These are phyloP conservation scores for Saccostrea cuccullata DNA, from an alignment of 1,140 invertebrate species.

Conservation along the genomic window DNA sequence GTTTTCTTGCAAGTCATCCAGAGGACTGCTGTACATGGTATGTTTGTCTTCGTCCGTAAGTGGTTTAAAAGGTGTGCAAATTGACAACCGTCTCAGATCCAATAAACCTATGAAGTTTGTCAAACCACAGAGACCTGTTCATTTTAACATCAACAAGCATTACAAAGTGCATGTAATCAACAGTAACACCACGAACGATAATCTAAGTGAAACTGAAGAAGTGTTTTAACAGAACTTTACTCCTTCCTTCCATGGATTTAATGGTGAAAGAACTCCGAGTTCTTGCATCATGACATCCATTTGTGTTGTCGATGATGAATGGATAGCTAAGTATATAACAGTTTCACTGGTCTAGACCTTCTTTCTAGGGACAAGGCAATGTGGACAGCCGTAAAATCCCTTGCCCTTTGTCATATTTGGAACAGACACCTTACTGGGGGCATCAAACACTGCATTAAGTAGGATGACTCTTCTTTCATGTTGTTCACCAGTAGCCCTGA, in stretches of 20 bases:
- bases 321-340: not conserved
- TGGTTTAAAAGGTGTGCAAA: too few relatives aligned
- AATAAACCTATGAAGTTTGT: not conserved
- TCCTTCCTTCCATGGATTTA: constrained; percentile 35
- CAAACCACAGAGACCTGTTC: constrained; percentile 41
- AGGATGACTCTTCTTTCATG: not conserved
- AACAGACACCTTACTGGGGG: constrained; percentile 23
- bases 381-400: constrained; percentile 42
- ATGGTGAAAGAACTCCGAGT: not conserved
- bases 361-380: not conserved
- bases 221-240: not conserved
- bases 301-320: too few relatives aligned
- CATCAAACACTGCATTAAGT: constrained; percentile 17
- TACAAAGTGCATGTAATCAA: constrained; percentile 52
- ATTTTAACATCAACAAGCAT: constrained; percentile 40
- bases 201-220: constrained; percentile 21
- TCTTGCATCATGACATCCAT: not conserved
- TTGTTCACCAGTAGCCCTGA: too few relatives aligned
- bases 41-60: too few relatives aligned
- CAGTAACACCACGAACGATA: not conserved
- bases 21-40: too few relatives aligned
- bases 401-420: constrained; percentile 39
- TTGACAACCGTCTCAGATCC: too few relatives aligned
- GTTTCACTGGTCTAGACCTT: constrained; percentile 28
- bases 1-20: too few relatives aligned